phyloP scores from a whole-genome alignment of 2,888 invertebrate species.

The Dynastes hyllus region DNA sequence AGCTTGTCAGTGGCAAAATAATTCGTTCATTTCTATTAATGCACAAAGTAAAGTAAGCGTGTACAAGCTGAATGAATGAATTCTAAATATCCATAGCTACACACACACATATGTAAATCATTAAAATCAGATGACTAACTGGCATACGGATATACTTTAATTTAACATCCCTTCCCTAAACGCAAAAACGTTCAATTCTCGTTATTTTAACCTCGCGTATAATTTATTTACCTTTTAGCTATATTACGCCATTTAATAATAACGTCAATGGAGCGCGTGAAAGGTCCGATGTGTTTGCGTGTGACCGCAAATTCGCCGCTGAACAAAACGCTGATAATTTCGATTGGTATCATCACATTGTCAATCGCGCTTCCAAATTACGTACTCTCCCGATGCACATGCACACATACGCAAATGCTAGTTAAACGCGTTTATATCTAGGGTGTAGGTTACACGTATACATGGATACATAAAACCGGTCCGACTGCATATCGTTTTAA shows the following conservation, averaged over 20 bases:
- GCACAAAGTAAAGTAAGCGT: background rate
- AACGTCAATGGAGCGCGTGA: slow-evolving; percentile 21
- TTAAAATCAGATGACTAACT: background rate
- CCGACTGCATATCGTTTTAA: too few relatives aligned
- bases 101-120: background rate
- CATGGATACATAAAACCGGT: too few relatives aligned
- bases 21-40: too few relatives aligned
- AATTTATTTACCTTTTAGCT: slow-evolving; percentile 16
- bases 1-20: too few relatives aligned
- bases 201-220: background rate
- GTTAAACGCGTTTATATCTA: too few relatives aligned
- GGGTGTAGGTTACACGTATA: too few relatives aligned
- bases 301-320: slow-evolving; percentile 29
- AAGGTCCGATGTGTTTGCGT: slow-evolving; percentile 16
- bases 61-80: background rate
- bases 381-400: background rate
- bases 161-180: background rate
- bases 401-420: too few relatives aligned
- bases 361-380: slow-evolving; percentile 16
- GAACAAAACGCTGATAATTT: slow-evolving; percentile 25
- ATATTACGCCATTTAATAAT: slow-evolving; percentile 20
- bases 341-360: slow-evolving; percentile 25
- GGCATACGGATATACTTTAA: background rate
- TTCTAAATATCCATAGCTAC: background rate
- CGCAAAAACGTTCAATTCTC: slow-evolving; percentile 1